Conservation (phyloP, 2,113 vertebrate genomes). For the Protobothrops flavoviridis region DNA sequence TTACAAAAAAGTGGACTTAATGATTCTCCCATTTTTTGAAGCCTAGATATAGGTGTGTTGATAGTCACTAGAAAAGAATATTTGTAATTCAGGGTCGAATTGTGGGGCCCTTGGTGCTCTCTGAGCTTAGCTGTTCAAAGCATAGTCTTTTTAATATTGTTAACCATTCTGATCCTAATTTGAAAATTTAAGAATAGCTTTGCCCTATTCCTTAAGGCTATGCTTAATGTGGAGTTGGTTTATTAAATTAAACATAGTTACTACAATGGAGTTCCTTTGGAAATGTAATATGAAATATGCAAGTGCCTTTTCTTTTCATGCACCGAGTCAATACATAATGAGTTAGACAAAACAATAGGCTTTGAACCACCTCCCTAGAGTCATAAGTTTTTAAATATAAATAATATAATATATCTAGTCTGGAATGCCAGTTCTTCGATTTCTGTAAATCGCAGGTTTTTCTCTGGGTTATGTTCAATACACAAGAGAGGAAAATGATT, state of each 20-base stretch:
- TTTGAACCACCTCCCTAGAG: neutral
- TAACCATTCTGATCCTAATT: neutral
- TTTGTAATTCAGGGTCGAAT: no score
- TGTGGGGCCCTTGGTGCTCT: no score
- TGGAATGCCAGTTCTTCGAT: neutral
- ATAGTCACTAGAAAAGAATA: neutral
- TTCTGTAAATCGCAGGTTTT: neutral
- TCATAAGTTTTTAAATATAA: neutral
- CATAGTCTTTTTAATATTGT: neutral
- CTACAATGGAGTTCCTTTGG: neutral
- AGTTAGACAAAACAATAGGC: neutral
- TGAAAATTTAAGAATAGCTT: neutral
- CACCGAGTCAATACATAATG: neutral
- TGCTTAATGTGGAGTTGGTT: neutral
- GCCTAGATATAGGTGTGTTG: neutral
- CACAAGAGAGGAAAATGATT: neutral
- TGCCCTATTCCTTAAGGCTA: neutral
- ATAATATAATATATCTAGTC: neutral
- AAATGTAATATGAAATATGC: neutral
- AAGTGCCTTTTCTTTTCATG: neutral
- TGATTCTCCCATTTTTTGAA: neutral
- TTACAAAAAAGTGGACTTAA: neutral
- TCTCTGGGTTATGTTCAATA: neutral
- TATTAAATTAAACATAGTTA: neutral
- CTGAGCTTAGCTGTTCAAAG: neutral